Evolutionary conservation across 1,140 invertebrate genomes (phyloP).

Genomic region (Scaptomyza montana): DNA sequence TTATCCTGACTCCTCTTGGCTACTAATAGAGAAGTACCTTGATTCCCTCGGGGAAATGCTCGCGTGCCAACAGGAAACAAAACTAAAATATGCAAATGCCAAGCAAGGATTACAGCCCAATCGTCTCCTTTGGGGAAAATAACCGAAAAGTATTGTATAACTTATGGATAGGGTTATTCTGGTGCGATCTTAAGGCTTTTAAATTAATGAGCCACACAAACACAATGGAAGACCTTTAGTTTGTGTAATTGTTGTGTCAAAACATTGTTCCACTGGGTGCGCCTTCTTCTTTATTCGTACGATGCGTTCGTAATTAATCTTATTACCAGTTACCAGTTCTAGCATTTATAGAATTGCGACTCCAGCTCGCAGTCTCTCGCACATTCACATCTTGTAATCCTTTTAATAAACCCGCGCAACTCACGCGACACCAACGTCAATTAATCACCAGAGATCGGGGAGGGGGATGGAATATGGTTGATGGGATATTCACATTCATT

Average conservation of each 20-base stretch:
- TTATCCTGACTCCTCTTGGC: conserved; percentile 25
- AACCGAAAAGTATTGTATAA: conserved; percentile 26
- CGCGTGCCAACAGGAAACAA: conserved; percentile 62
- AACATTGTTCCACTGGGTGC: conserved; percentile 47
- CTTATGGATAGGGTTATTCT: conserved; percentile 27
- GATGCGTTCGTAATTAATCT: conserved; percentile 73
- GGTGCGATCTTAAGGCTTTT: conserved; percentile 46
- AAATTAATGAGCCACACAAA: conserved; percentile 58
- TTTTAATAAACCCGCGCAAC: conserved; percentile 74
- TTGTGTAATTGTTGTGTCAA: conserved; percentile 56
- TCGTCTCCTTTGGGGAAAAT: conserved; percentile 6
- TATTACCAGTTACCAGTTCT: conserved; percentile 41
- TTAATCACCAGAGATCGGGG: conserved; percentile 65
- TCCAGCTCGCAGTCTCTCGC: conserved; percentile 14
- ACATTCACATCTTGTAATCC: conserved; percentile 63
- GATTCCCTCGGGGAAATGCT: conserved; percentile 2
- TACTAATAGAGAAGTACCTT: too few relatives aligned
- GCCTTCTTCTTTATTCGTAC: conserved; percentile 2
- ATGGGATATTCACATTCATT: conserved; percentile 14
- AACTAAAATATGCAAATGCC: conserved; percentile 65
- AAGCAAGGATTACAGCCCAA: conserved; percentile 50
- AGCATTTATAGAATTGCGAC: conserved; percentile 50
- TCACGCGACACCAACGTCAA: conserved; percentile 69
- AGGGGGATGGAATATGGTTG: not conserved
- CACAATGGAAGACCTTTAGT: conserved; percentile 18